Evolutionary conservation across 1,140 invertebrate species (phyloP), one percentile per base, ranked within the genome.

Genomic region (Magallana angulata): DNA sequence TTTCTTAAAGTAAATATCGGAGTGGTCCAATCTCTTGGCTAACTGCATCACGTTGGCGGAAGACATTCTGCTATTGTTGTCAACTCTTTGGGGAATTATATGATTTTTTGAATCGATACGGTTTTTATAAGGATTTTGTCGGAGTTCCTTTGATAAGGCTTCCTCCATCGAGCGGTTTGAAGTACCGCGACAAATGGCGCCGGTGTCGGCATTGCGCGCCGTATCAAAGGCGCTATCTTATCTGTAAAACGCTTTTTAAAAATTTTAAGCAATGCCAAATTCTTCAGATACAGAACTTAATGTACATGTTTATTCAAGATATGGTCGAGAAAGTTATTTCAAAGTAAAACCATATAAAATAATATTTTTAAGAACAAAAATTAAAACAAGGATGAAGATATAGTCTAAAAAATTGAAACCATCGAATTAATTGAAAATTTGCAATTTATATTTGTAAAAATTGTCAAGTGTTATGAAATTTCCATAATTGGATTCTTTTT

Each of bases 1-100:
- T 88, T 85, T 88, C 58, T 84, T 24, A 57, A 91, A 91, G 7
- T 16, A 83, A 11, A 16, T 82, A 59, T 81, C 85, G n/a, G 56
- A 57, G 48, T 57, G 48, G 7, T 58, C 48, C 57, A 82, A 82
- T 30, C 57, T 82, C 11, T 82, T 56, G 11, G 30, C 30, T 11
- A 76, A 9, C 68, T 76, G 68, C 9, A 82, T 57, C 36, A 57
- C 7, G 2, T 82, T 82, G 9, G 8, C 18, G 56, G 81, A n/a
- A 8, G 57, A 57, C 8, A 57, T 82, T 18, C 48, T 24, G 36
- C 14, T 1, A 57, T 14, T 57, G 18, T 6, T 9, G n/a, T 57
- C 7, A 16, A 57, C 36, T 58, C 36, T 48, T 80, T 80, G 71
- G 71, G 9, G 56, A 76, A 36, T 76, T 48, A 36, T 76, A 30